Evolutionary conservation across 1,140 invertebrate genomes (phyloP).

Genomic region (Centruroides sculpturatus): DNA sequence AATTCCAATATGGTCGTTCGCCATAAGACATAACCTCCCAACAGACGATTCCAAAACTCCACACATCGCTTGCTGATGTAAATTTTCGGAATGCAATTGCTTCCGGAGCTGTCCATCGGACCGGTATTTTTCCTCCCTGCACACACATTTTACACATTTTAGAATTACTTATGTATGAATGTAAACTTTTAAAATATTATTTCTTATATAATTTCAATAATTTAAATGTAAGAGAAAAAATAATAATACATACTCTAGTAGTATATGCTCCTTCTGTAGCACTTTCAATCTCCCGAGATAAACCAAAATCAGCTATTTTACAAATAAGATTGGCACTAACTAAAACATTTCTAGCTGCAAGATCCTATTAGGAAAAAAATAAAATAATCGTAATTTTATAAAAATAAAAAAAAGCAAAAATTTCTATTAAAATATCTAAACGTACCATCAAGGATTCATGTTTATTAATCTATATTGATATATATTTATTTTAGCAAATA

Average conservation of each 20-base stretch:
- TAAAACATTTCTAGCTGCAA: slow-evolving; percentile 94
- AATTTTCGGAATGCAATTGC: slow-evolving; percentile 98
- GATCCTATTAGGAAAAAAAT: slow-evolving; percentile 40
- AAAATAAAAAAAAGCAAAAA: no score
- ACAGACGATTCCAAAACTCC: slow-evolving; percentile 97
- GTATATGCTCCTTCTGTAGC: slow-evolving; percentile 97
- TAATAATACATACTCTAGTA: slow-evolving; percentile 52
- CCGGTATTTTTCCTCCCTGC: slow-evolving; percentile 96
- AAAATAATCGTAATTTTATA: no score
- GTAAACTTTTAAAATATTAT: neutral
- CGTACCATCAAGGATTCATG: no score
- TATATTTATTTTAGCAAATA: no score
- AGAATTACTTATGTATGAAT: neutral
- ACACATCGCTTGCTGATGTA: slow-evolving; percentile 95
- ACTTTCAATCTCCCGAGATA: slow-evolving; percentile 93
- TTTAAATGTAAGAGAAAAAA: neutral
- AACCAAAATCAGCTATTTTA: slow-evolving; percentile 98
- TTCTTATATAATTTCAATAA: neutral
- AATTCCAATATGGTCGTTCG: slow-evolving; percentile 98
- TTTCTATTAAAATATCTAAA: no score
- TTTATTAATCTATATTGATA: no score
- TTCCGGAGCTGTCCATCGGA: slow-evolving; percentile 98
- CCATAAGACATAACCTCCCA: slow-evolving; percentile 99
- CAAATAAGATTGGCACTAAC: slow-evolving; percentile 97
- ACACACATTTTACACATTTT: neutral